These are phyloP conservation scores for Calypte anna DNA, from an alignment of 2,113 vertebrate species.

Conservation along the genomic window DNA sequence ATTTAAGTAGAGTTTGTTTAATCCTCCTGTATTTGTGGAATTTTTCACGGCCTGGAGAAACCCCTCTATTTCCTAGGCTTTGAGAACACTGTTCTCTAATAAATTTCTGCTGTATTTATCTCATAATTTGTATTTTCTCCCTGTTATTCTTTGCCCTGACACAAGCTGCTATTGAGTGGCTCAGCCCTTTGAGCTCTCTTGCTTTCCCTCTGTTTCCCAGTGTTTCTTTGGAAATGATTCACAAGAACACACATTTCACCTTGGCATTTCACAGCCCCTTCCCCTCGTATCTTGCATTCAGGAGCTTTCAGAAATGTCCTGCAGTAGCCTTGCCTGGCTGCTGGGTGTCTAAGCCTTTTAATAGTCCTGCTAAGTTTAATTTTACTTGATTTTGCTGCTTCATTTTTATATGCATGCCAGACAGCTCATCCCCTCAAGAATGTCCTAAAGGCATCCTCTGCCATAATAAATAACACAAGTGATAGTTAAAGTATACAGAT, in stretches of 20 bases:
- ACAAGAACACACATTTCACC: slow-evolving; percentile 3
- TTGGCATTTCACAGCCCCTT: slow-evolving; percentile 6
- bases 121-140: neutral
- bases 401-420: slow-evolving; percentile 40
- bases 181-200: neutral
- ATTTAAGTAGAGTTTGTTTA: neutral
- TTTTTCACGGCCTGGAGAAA: slow-evolving; percentile 1
- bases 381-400: slow-evolving; percentile 57
- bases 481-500: slow-evolving; percentile 39
- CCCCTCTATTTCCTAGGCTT: neutral
- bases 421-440: slow-evolving; percentile 64
- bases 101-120: neutral
- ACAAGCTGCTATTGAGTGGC: neutral
- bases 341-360: slow-evolving; percentile 41
- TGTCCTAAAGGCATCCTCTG: slow-evolving; percentile 59
- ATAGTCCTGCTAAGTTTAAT: slow-evolving; percentile 56
- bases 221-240: slow-evolving; percentile 7
- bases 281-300: neutral
- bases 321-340: slow-evolving; percentile 1
- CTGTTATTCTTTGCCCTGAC: neutral
- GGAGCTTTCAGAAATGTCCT: neutral
- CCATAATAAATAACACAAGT: slow-evolving; percentile 49
- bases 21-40: neutral
- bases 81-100: neutral
- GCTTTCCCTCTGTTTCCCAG: neutral